Percentiles rank a stretch among this genome's conserved stretches.
Evolutionary conservation across 1,140 invertebrate species (phyloP).

Genomic region (Listronotus oregonensis): DNA sequence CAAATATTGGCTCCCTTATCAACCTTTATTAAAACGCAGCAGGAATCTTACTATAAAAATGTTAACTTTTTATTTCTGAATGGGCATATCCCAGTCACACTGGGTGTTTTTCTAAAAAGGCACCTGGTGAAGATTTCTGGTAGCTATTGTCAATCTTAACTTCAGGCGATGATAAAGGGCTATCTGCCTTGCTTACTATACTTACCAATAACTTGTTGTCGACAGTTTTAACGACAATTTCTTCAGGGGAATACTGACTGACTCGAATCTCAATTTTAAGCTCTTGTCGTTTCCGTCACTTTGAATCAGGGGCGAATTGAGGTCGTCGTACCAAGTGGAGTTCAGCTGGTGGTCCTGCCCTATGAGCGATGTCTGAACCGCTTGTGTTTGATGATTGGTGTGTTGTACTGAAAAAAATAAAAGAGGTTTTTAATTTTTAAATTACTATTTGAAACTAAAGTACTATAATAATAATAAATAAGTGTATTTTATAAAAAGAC

Average conservation of each 20-base stretch:
- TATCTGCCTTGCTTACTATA: background rate
- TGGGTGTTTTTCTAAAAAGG: too few relatives aligned
- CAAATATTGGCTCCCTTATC: too few relatives aligned
- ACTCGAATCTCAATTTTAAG: constrained; percentile 92
- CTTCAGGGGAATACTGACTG: constrained; percentile 91
- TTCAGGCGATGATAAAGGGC: too few relatives aligned
- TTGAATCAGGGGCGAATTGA: constrained; percentile 90
- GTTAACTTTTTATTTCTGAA: too few relatives aligned
- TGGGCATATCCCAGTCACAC: too few relatives aligned
- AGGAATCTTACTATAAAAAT: too few relatives aligned
- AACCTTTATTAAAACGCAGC: too few relatives aligned
- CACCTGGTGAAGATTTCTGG: too few relatives aligned
- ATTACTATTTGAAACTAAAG: too few relatives aligned
- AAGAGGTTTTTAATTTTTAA: background rate
- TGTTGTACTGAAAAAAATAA: constrained; percentile 61
- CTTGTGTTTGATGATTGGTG: constrained; percentile 61
- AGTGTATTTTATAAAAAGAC: too few relatives aligned
- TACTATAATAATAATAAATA: too few relatives aligned
- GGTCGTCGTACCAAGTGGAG: constrained; percentile 72
- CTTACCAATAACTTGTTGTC: constrained; percentile 94
- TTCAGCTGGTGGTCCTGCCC: constrained; percentile 55
- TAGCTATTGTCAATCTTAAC: too few relatives aligned
- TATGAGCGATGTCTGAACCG: constrained; percentile 61
- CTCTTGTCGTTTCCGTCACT: constrained; percentile 89
- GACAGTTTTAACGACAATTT: constrained; percentile 95